Percentiles rank a stretch among this genome's conserved stretches.
These are phyloP conservation scores for Chlamydotis undulata DNA, from an alignment of 2,113 vertebrate genomes.

Conservation along the genomic window DNA sequence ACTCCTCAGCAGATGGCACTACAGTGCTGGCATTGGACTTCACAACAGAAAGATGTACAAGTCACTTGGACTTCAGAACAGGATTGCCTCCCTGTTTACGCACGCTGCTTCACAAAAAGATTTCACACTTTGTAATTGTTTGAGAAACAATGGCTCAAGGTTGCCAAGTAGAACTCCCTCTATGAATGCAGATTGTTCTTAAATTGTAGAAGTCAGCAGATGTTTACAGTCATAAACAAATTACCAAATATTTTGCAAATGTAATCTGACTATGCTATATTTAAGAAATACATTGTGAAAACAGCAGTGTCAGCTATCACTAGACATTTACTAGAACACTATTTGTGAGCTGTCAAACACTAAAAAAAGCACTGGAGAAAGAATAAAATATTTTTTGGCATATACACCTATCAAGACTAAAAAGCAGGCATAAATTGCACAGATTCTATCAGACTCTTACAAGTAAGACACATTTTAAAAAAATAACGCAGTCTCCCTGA, in stretches of 20 bases:
- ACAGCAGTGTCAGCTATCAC: not conserved
- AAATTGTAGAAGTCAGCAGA: conserved; percentile 2
- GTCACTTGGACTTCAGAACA: not conserved
- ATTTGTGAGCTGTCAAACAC: not conserved
- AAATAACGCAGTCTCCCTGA: not conserved
- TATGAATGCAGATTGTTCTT: not conserved
- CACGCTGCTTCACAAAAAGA: not conserved
- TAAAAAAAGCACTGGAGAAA: not conserved
- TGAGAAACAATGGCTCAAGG: not conserved
- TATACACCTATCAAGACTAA: not conserved
- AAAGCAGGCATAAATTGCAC: not conserved
- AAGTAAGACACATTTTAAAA: not conserved
- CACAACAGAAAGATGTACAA: not conserved
- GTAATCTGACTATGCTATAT: not conserved
- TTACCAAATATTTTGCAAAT: not conserved
- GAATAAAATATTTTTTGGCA: not conserved
- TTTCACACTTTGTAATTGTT: not conserved
- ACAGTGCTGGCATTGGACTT: conserved; percentile 45
- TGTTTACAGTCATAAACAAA: not conserved
- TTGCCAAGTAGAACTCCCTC: not conserved
- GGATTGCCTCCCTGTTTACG: not conserved
- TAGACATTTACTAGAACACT: not conserved
- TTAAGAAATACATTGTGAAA: not conserved
- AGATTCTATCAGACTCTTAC: not conserved
- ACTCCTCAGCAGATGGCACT: conserved; percentile 77